Evolutionary conservation across 2,888 invertebrate species (phyloP).

Genomic region (Caenorhabditis panamensis): DNA sequence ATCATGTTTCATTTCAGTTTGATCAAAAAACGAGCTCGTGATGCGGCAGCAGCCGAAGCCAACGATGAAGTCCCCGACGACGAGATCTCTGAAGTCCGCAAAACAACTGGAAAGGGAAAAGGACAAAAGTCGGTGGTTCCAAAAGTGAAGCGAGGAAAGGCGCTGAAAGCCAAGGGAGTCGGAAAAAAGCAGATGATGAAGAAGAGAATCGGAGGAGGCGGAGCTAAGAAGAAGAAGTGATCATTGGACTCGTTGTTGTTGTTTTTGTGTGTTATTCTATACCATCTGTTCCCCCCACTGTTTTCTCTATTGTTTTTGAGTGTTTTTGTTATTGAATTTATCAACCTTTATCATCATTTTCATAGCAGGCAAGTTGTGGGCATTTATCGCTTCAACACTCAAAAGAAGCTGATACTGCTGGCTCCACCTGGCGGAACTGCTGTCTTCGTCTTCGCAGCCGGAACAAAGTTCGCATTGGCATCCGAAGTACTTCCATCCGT

Average conservation of each 20-base stretch:
- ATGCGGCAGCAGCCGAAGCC: slow-evolving; percentile 13
- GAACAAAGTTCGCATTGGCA: slow-evolving; percentile 45
- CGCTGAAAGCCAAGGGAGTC: slow-evolving; percentile 43
- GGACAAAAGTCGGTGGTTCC: slow-evolving; percentile 35
- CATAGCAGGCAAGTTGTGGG: not conserved
- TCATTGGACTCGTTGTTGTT: slow-evolving; percentile 15
- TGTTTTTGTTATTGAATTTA: not conserved
- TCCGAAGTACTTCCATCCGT: slow-evolving; percentile 1
- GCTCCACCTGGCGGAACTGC: slow-evolving; percentile 40
- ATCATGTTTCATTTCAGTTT: slow-evolving; percentile 7
- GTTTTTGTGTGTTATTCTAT: not conserved
- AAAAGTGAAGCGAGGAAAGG: slow-evolving; percentile 42
- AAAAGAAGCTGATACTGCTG: slow-evolving; percentile 37
- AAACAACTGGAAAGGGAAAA: slow-evolving; percentile 28
- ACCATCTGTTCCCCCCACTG: not conserved
- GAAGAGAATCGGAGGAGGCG: slow-evolving; percentile 32
- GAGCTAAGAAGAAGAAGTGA: slow-evolving; percentile 17
- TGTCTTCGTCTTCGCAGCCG: not conserved
- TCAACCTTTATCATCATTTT: not conserved
- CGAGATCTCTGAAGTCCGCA: slow-evolving; percentile 41
- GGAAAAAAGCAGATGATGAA: slow-evolving; percentile 48
- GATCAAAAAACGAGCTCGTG: slow-evolving; percentile 43
- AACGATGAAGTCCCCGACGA: slow-evolving; percentile 41
- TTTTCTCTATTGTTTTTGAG: not conserved
- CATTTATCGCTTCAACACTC: too few species aligned